Base-by-base conservation (phyloP, 2,113 vertebrate species). In the Tringa solitaria region DNA sequence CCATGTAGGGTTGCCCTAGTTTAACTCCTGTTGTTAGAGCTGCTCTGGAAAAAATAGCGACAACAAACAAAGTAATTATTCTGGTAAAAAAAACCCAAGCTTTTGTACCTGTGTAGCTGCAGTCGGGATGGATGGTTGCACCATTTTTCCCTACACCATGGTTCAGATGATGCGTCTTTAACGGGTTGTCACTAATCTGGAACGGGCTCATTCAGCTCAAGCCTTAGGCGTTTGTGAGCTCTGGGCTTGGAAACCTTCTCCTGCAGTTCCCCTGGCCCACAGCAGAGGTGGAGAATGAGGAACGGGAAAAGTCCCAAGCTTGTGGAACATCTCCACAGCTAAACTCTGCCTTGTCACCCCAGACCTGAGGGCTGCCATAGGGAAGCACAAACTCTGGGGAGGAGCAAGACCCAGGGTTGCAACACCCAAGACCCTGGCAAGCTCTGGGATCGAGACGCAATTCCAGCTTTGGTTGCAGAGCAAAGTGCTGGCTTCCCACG, bases 81-180 rank as follows among this genome's bases (percentile, higher is more conserved):
- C 33, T 70, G 46, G 19, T 84, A 20, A 37, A 89, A 84, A 70
- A 70, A 30, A 1, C 2, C 15, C 19, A 28, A 60, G 33, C 27
- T 57, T 68, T 46, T 68, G 14, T 32, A 50, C 17, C 32, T 64
- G 33, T 59, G 48, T 28, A 30, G 21, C 45, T 90, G 72, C 20
- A 41, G 27, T 39, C 3, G 1, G 26, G 12, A 35, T 56, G 19
- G 12, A 39, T 7, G 4, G 33, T 53, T 41, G 27, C 33, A 76
- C 48, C 3, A 1, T 14, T 94, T 76, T 28, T 33, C 74, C 33
- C 41, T 41, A 4, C 27, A 45, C 19, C 0, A 0, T 64, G 16
- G 43, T 51, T 73, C 61, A 39, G 30, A 37, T 60, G 37, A 17
- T 70, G 46, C 18, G 64, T 35, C 32, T 85, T 54, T 65, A 59